Evolutionary conservation across 2,888 invertebrate genomes (phyloP).

Genomic region (Abrostola triplasia): DNA sequence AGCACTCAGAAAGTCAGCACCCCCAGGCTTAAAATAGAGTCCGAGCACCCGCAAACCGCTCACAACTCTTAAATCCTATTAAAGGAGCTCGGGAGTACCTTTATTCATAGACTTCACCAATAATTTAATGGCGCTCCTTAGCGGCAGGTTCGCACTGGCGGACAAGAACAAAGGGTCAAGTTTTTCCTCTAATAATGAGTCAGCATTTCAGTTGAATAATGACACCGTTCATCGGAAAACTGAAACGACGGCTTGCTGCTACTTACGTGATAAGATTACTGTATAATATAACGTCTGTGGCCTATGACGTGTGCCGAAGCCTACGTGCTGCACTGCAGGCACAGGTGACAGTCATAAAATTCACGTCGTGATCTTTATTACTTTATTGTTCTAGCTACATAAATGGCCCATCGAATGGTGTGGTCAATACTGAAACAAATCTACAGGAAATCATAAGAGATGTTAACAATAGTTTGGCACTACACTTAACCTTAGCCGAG

Average conservation of each 20-base stretch:
- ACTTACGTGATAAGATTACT: slow-evolving; percentile 63
- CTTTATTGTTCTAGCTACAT: slow-evolving; percentile 29
- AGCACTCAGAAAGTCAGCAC: slow-evolving; percentile 79
- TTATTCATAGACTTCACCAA: slow-evolving; percentile 68
- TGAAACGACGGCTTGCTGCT: slow-evolving; percentile 36
- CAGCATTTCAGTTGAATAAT: slow-evolving; percentile 52
- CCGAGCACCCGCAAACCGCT: slow-evolving; percentile 72
- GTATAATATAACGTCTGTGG: slow-evolving; percentile 16
- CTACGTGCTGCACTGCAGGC: slow-evolving; percentile 48
- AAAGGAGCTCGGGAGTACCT: slow-evolving; percentile 63
- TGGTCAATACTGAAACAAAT: not conserved
- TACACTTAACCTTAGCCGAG: slow-evolving; percentile 7
- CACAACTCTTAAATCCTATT: slow-evolving; percentile 79
- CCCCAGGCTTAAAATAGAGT: slow-evolving; percentile 75
- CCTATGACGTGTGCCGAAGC: slow-evolving; percentile 34
- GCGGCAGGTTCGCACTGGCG: slow-evolving; percentile 35
- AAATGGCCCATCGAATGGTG: not conserved
- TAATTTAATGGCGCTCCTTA: slow-evolving; percentile 55
- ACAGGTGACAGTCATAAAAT: slow-evolving; percentile 22
- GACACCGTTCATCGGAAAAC: slow-evolving; percentile 57
- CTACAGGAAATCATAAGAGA: not conserved
- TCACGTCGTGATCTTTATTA: slow-evolving; percentile 30
- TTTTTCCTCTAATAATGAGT: slow-evolving; percentile 57
- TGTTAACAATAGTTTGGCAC: not conserved
- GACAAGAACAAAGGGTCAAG: slow-evolving; percentile 46